These are phyloP conservation scores for Ciconia stormi DNA, from an alignment of 2,113 vertebrate species.

Conservation along the genomic window DNA sequence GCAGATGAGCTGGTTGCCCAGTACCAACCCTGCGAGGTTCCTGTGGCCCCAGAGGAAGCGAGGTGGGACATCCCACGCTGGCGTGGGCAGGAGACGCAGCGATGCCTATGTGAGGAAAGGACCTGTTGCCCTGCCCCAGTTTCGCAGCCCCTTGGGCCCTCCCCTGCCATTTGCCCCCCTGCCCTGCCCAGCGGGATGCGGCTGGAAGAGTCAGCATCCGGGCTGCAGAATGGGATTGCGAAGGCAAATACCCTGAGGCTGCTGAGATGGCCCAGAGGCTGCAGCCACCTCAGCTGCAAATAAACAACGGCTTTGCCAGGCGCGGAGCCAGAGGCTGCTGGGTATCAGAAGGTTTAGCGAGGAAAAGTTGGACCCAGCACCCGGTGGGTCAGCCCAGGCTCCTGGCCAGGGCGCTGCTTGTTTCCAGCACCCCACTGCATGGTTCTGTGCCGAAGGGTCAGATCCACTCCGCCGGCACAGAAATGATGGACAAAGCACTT, in stretches of 20 bases:
- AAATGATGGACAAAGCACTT: neutral
- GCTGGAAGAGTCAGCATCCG: neutral
- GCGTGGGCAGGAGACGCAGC: neutral
- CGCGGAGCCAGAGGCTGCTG: neutral
- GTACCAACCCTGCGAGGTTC: fast-evolving
- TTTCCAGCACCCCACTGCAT: neutral
- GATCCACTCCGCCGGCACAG: neutral
- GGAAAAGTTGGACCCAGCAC: neutral
- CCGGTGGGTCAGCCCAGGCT: neutral
- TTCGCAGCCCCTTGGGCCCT: neutral
- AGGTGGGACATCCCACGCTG: neutral
- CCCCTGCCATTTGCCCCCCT: neutral
- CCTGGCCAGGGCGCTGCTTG: neutral
- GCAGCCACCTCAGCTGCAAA: neutral
- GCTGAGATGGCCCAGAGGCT: neutral
- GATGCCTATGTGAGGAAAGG: fast-evolving
- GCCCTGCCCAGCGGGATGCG: fast-evolving
- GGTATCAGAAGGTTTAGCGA: neutral
- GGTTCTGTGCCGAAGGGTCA: neutral
- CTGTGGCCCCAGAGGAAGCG: neutral
- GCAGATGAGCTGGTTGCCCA: neutral
- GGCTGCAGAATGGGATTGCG: neutral
- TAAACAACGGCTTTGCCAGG: neutral
- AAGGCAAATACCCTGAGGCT: neutral
- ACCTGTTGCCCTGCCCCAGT: neutral